Evolutionary conservation across 37 sponge, comb jelly and placozoan genomes (phyloP), one percentile per base, ranked within the genome.

Genomic region (Chondrosia reniformis): DNA sequence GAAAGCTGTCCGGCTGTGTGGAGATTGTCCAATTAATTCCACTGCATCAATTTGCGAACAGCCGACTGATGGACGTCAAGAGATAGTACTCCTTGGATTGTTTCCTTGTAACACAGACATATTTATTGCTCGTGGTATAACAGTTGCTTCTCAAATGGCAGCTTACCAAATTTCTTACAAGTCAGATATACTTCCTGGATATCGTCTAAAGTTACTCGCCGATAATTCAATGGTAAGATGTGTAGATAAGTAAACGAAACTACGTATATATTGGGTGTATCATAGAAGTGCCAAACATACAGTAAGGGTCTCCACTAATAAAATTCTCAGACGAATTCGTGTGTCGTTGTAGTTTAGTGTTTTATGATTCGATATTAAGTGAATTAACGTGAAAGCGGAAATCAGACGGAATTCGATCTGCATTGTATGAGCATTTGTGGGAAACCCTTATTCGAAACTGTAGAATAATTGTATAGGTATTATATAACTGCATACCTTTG

Each of bases 141-240:
- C 86, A 22, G 81, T 81, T 21, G 81, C 86, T 6, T 81, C 57
- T 1, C 86, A 86, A 42, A 86, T 86, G 86, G 86, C 86, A 21
- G 77, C 76, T 22, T 77, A 61, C 25, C 67, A 76, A 28, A 66
- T 86, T 21, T 32, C 13, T 5, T 55, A 22, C 36, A 56, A 56
- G 22, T 31, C 55, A 6, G 25, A 22, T 0, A 24, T 86, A 13
- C 78, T 86, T 1, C 57, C 17, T 21, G 62, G 41, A 22, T 81
- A 86, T 71, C 49, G 81, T 7, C 78, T 86, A 21, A 46, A 45
- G 32, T 77, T 86, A 3, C 31, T 41, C 3, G 64, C 81, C 27
- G 67, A 81, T 6, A 80, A 86, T 46, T 58, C 81, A 21, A 65
- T 67, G 86, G 86, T 86, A 21, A 63, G 69, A n/a, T n/a, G n/a